A percentile compares a stretch with the other conserved stretches of the same genome.
Conservation (phyloP, 2,797 vertebrate species). For the Acridotheres tristis region DNA sequence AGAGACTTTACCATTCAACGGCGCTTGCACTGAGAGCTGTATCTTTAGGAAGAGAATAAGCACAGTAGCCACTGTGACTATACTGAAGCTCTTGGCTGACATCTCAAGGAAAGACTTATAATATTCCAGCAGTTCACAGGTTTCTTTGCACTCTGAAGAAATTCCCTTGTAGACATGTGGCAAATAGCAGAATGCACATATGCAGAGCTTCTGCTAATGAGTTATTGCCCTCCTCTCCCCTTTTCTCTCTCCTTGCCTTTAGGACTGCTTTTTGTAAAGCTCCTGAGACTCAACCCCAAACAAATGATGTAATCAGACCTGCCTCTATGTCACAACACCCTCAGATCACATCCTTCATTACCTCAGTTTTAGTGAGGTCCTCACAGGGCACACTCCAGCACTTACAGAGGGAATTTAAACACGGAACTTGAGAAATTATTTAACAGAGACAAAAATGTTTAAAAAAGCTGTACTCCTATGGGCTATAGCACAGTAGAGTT, state of each 20-base stretch:
- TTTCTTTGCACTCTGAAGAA: not conserved
- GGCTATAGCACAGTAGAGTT: not conserved
- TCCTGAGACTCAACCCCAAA: conserved; percentile 53
- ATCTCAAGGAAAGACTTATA: conserved; percentile 52
- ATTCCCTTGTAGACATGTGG: not conserved
- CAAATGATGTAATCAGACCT: conserved; percentile 73
- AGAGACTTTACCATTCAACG: conserved; percentile 74
- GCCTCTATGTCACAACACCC: conserved; percentile 41
- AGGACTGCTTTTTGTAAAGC: conserved; percentile 61
- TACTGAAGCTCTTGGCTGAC: conserved; percentile 51
- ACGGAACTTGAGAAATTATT: not conserved
- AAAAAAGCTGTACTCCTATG: not conserved
- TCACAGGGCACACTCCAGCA: not conserved
- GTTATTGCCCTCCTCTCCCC: not conserved
- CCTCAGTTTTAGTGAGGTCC: not conserved
- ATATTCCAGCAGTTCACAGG: not conserved
- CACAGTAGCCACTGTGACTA: not conserved
- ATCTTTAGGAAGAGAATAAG: conserved; percentile 48
- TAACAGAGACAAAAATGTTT: not conserved
- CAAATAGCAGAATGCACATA: not conserved
- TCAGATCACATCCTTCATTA: not conserved
- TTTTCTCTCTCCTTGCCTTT: not conserved
- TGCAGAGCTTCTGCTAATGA: not conserved
- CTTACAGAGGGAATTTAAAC: not conserved
- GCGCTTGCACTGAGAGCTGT: conserved; percentile 39